These are phyloP conservation scores for Rotaria magnacalcarata DNA, from an alignment of 2,888 invertebrate species.

Conservation along the genomic window DNA sequence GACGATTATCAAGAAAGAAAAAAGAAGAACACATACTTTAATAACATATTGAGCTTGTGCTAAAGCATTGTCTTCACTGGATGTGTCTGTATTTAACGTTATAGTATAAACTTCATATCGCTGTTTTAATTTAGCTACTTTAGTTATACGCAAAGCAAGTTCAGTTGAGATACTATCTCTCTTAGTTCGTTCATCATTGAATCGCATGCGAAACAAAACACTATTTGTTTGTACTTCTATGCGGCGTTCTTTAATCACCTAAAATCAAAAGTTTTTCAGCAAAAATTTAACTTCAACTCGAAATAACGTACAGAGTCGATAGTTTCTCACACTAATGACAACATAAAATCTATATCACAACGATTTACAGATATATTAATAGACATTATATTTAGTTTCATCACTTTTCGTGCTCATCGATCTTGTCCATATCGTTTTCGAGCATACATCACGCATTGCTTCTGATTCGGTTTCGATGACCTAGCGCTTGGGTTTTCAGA, in stretches of 20 bases:
- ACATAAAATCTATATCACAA: no score
- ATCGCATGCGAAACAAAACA: neutral
- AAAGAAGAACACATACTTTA: neutral
- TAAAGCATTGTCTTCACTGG: neutral
- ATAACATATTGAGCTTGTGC: conserved; percentile 23
- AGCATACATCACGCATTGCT: no score
- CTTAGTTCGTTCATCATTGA: conserved; percentile 11
- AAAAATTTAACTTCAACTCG: no score
- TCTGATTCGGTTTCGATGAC: no score
- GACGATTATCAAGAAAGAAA: neutral
- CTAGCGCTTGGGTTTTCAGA: no score
- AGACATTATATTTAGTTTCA: no score
- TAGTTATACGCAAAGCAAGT: neutral
- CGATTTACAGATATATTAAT: no score
- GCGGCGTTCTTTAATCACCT: conserved; percentile 9
- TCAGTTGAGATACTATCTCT: neutral
- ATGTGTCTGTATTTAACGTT: neutral
- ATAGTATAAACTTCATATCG: conserved; percentile 3
- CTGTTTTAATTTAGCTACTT: neutral
- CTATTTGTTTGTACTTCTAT: conserved; percentile 9
- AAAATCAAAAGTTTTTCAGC: neutral
- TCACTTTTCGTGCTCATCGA: no score
- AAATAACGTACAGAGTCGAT: no score
- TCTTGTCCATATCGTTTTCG: no score
- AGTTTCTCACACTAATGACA: no score